Evolutionary conservation across 2,113 vertebrate species (phyloP).

Genomic region (Nannobrachium achirus): DNA sequence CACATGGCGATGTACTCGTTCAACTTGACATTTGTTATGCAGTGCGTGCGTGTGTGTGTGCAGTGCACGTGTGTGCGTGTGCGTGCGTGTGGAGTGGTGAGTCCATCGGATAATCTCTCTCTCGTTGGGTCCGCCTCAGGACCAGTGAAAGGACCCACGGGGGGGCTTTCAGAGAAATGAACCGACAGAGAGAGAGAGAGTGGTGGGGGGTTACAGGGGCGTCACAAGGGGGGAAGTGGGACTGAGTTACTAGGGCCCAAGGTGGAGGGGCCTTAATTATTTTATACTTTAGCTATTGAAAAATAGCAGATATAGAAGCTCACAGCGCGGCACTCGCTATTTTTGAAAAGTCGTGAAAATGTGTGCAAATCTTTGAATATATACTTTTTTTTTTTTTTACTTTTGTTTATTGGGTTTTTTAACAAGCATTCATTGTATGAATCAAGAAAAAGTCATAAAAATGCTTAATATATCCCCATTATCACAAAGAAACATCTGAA

Average conservation of each 20-base stretch:
- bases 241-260: slow-evolving; percentile 50
- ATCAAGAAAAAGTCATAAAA: too few relatives aligned
- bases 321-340: too few relatives aligned
- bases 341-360: too few relatives aligned
- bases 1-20: not conserved
- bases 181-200: slow-evolving; percentile 63
- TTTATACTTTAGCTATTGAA: too few relatives aligned
- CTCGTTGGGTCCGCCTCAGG: slow-evolving; percentile 80
- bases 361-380: too few relatives aligned
- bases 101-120: slow-evolving; percentile 72
- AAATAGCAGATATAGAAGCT: too few relatives aligned
- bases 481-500: too few relatives aligned
- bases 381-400: too few relatives aligned
- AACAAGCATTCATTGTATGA: too few relatives aligned
- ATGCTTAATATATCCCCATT: too few relatives aligned
- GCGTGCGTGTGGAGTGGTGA: slow-evolving; percentile 37
- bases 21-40: not conserved
- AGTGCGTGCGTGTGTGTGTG: slow-evolving; percentile 26
- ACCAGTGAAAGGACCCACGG: slow-evolving; percentile 76
- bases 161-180: slow-evolving; percentile 74
- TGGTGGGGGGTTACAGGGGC: slow-evolving; percentile 54
- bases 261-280: slow-evolving; percentile 45
- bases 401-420: too few relatives aligned
- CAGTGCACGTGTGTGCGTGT: slow-evolving; percentile 22
- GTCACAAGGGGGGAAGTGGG: slow-evolving; percentile 34